Conservation (phyloP, 2,888 invertebrate species). For the Disparrhopalites patrizii region DNA sequence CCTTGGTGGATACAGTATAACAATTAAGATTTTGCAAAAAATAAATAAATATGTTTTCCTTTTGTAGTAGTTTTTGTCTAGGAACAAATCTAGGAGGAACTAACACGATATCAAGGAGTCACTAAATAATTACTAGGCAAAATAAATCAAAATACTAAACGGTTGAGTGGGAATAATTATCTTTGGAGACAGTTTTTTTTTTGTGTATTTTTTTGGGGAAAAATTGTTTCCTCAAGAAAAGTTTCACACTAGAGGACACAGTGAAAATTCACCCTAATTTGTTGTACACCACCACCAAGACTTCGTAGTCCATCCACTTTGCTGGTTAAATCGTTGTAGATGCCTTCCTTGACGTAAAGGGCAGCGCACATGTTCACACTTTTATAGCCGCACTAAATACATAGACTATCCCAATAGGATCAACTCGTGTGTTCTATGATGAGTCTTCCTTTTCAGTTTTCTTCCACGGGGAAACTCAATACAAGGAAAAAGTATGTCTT, state of each 20-base stretch:
- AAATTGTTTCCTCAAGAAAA: too few species aligned
- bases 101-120: too few species aligned
- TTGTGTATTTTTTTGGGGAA: too few species aligned
- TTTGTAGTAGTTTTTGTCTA: conserved; percentile 13
- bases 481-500: too few species aligned
- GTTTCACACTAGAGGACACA: too few species aligned
- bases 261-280: conserved; percentile 33
- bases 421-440: background rate
- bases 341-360: conserved; percentile 33
- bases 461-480: background rate
- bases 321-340: conserved; percentile 30
- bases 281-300: conserved; percentile 21
- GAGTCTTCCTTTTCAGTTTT: background rate
- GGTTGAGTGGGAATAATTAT: too few species aligned
- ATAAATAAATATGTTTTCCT: conserved; percentile 1
- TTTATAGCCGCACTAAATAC: background rate
- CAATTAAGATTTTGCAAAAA: conserved; percentile 2
- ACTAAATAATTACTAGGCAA: too few species aligned
- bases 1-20: too few species aligned
- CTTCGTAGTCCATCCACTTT: conserved; percentile 34
- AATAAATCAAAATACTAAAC: too few species aligned
- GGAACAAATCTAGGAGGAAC: too few species aligned
- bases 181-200: too few species aligned
- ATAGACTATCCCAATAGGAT: background rate
- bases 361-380: conserved; percentile 31